Evolutionary conservation across 2,113 vertebrate genomes (phyloP).

Genomic region (Phainopepla nitens): DNA sequence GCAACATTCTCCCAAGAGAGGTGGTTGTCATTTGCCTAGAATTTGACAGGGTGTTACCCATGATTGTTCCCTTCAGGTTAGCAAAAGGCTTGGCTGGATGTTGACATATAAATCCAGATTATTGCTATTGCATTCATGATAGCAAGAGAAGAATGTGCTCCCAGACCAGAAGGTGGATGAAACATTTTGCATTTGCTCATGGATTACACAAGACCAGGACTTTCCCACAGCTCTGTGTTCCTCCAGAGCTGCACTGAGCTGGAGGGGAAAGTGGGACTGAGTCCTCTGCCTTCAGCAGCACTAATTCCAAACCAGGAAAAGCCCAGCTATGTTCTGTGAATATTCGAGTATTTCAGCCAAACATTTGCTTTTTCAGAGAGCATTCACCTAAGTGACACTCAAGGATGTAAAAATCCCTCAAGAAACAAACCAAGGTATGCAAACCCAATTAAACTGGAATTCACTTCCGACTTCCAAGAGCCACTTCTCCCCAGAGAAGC

Average conservation of each 20-base stretch:
- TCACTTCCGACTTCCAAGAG: not conserved
- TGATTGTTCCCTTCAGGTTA: not conserved
- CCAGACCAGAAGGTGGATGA: not conserved
- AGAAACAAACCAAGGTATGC: not conserved
- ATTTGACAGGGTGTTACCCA: not conserved
- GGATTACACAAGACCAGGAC: not conserved
- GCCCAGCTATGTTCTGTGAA: not conserved
- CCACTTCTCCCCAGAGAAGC: not conserved
- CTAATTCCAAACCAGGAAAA: not conserved
- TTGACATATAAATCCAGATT: not conserved
- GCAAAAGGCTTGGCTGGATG: not conserved
- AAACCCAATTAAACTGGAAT: conserved; percentile 1
- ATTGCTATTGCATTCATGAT: not conserved
- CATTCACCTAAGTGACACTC: not conserved
- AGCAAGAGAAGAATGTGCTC: not conserved
- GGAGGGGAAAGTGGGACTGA: not conserved
- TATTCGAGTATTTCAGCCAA: not conserved
- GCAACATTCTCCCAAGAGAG: not conserved
- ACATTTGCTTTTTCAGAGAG: not conserved
- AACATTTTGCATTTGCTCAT: not conserved
- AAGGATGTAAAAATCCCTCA: not conserved
- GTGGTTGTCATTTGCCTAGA: not conserved
- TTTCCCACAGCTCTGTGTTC: not conserved
- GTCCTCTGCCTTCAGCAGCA: not conserved
- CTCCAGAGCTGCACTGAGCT: not conserved